Percentiles rank a stretch among this genome's conserved stretches.
These are phyloP conservation scores for Poecilus cupreus DNA, from an alignment of 2,888 invertebrate genomes.

Conservation along the genomic window DNA sequence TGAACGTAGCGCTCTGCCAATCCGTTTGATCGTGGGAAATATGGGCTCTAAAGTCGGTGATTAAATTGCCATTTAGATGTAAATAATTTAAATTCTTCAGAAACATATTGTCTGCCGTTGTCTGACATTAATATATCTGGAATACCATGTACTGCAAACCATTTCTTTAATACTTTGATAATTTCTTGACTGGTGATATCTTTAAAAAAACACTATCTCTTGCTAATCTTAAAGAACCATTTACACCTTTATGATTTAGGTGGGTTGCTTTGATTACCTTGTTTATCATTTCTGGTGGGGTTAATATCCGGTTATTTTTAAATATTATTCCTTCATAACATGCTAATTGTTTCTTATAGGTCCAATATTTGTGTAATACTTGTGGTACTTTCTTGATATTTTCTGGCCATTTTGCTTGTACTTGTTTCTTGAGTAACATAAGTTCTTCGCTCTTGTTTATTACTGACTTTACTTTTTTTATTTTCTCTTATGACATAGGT, in stretches of 20 bases:
- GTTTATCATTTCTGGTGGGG: background rate
- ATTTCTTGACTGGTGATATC: conserved; percentile 47
- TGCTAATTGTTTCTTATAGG: background rate
- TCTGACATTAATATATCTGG: conserved; percentile 54
- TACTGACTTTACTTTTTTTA: background rate
- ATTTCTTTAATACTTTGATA: conserved; percentile 42
- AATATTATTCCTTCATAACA: background rate
- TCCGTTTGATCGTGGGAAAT: conserved; percentile 59
- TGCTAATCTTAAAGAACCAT: conserved; percentile 54
- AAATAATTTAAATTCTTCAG: conserved; percentile 54
- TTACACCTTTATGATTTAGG: background rate
- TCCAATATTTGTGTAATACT: background rate
- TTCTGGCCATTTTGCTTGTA: background rate
- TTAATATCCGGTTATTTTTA: background rate
- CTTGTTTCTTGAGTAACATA: background rate
- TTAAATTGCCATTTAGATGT: conserved; percentile 40
- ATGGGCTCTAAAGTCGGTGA: conserved; percentile 56
- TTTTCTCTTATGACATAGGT: background rate
- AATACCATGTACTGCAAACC: conserved; percentile 51
- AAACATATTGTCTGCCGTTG: conserved; percentile 60
- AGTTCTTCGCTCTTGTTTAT: background rate
- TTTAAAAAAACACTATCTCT: conserved; percentile 39
- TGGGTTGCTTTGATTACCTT: background rate
- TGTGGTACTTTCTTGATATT: background rate
- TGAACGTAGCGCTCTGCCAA: conserved; percentile 59